Base-by-base conservation (phyloP, 2,113 vertebrate species). In the Promerops cafer region DNA sequence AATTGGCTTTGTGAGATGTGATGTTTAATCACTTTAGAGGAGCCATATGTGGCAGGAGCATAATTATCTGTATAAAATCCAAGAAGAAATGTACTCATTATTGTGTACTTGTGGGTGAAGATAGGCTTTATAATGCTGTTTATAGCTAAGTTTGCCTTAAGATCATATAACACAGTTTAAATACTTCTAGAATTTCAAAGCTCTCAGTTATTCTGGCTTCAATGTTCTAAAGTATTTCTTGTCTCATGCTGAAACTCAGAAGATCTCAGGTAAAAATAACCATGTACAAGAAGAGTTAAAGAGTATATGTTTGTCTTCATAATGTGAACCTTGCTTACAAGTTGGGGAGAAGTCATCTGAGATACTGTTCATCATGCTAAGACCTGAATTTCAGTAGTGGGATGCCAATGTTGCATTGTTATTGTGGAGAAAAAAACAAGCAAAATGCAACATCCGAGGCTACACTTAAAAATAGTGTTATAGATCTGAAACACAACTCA, bases 71-170 rank as follows among this genome's bases (percentile, higher is more conserved):
- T 39, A 60, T 44, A 86, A 94, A 96, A 87, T 49, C 72, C 63
- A 83, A 76, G 79, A 70, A 95, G 92, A 96, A 72, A 68, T 40
- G 42, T 30, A 59, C 82, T 89, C 72, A 83, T 92, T 91, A 86
- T 65, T 75, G 54, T 60, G 65, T 74, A 42, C n/a, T 68, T 74
- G 72, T 66, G 71, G 13, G 66, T 87, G 40, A 91, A 92, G 47
- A 71, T 9, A 83, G 22, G 13, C 52, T 52, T 89, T 64, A 49
- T 16, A 50, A 70, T 57, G 49, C 37, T n/a, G 40, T 42, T 70
- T 74, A 19, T 40, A 81, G 42, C 44, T 56, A 49, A n/a, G 12
- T 18, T 31, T 88, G 53, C 30, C 57, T 77, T 44, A 89, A 90
- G 54, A 80, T 52, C 27, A 31, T 35, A 35, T 9, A 10, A 60